Evolutionary conservation across 2,888 invertebrate species (phyloP).

Genomic region (Lepeophtheirus nordmannii): DNA sequence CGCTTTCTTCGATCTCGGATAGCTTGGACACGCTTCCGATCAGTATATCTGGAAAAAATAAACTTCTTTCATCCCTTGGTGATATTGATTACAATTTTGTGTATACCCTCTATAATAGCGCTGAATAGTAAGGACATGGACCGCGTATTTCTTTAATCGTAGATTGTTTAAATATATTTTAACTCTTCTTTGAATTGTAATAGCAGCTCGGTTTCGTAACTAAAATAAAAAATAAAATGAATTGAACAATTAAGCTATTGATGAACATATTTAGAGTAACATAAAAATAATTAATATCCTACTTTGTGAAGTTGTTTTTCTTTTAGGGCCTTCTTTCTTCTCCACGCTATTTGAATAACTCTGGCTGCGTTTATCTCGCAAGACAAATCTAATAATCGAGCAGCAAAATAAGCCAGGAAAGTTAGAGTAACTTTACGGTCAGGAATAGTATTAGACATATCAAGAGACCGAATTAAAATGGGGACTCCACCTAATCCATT

Average conservation of each 20-base stretch:
- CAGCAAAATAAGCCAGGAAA: slow-evolving; percentile 35
- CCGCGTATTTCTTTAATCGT: neutral
- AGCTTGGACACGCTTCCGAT: neutral
- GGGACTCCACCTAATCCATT: slow-evolving; percentile 37
- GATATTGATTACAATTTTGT: neutral
- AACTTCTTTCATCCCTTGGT: too few species aligned
- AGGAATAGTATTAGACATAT: slow-evolving; percentile 37
- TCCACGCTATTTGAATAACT: slow-evolving; percentile 35
- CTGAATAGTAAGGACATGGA: neutral
- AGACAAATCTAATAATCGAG: slow-evolving; percentile 35
- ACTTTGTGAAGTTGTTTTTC: slow-evolving; percentile 25
- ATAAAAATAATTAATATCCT: slow-evolving; percentile 26
- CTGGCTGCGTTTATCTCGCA: slow-evolving; percentile 36
- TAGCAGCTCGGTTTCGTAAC: neutral
- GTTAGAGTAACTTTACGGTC: slow-evolving; percentile 34
- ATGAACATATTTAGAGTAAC: slow-evolving; percentile 26
- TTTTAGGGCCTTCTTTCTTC: slow-evolving; percentile 30
- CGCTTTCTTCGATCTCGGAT: neutral
- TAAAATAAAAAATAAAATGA: neutral
- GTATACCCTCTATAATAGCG: slow-evolving; percentile 20
- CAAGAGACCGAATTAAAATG: slow-evolving; percentile 33
- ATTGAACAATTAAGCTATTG: neutral
- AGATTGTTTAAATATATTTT: neutral
- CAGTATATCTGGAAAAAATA: neutral
- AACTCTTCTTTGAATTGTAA: slow-evolving; percentile 8